Evolutionary conservation across 1,140 invertebrate genomes (phyloP).

Genomic region (Atta colombica): DNA sequence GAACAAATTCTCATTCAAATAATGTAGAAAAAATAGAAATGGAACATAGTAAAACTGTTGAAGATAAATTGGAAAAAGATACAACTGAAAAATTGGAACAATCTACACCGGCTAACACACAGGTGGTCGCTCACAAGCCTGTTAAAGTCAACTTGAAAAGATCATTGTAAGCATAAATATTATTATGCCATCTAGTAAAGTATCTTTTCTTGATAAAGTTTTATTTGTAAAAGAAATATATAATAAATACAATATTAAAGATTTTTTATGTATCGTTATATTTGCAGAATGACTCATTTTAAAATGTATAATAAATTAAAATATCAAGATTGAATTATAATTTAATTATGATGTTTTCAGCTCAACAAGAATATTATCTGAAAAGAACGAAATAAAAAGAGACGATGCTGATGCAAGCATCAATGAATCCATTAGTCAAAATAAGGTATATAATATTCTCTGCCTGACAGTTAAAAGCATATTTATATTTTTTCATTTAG

Average conservation of each 20-base stretch:
- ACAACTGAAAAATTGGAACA: conserved; percentile 69
- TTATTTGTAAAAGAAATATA: neutral
- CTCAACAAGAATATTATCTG: conserved; percentile 71
- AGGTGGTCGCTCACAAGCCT: conserved; percentile 76
- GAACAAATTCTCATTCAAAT: conserved; percentile 67
- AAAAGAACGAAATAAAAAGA: conserved; percentile 75
- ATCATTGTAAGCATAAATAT: conserved; percentile 82
- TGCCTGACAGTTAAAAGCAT: neutral
- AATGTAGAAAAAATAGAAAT: conserved; percentile 54
- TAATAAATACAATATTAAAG: neutral
- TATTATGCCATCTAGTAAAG: neutral
- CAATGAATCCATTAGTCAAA: conserved; percentile 73
- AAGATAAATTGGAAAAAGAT: conserved; percentile 65
- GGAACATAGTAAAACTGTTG: conserved; percentile 67
- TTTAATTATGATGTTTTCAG: conserved; percentile 57
- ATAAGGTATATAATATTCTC: conserved; percentile 70
- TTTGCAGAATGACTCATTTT: neutral
- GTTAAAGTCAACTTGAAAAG: conserved; percentile 84
- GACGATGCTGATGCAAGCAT: conserved; percentile 67
- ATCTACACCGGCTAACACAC: conserved; percentile 47
- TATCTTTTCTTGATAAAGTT: neutral
- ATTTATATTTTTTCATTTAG: neutral
- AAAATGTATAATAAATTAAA: neutral
- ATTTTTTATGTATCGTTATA: neutral
- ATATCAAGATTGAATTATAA: neutral